Evolutionary conservation across 2,113 vertebrate genomes (phyloP).

Genomic region (Periophthalmodon schlosseri): DNA sequence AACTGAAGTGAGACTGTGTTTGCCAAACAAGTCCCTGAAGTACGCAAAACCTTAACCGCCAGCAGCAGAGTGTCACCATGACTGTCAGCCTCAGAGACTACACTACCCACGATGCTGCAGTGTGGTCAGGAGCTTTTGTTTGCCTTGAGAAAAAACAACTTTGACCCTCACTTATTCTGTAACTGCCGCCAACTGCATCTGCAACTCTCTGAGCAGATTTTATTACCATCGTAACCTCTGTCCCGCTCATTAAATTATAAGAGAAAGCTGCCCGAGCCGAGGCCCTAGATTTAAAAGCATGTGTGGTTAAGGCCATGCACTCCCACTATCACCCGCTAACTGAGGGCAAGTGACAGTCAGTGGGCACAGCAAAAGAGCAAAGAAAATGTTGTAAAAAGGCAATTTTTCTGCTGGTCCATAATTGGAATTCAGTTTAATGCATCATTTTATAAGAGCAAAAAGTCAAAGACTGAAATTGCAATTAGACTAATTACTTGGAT

Average conservation of each 20-base stretch:
- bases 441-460: background rate
- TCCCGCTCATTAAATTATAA: constrained; percentile 15
- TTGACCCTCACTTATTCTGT: constrained; percentile 5
- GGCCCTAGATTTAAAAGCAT: constrained; percentile 5
- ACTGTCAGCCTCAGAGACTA: constrained; percentile 35
- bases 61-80: constrained; percentile 28
- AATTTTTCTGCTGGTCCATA: constrained; percentile 5
- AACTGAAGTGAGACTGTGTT: constrained; percentile 1
- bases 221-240: constrained; percentile 8
- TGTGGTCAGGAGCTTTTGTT: constrained; percentile 30
- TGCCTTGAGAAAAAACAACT: constrained; percentile 17
- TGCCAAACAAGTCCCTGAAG: constrained; percentile 38
- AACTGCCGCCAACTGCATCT: constrained; percentile 10
- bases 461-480: constrained; percentile 7
- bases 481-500: constrained; percentile 1
- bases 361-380: background rate
- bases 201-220: constrained; percentile 6
- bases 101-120: constrained; percentile 37
- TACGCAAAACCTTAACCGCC: constrained; percentile 48
- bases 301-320: constrained; percentile 3
- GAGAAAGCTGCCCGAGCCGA: constrained; percentile 3
- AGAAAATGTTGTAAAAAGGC: background rate
- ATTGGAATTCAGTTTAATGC: background rate
- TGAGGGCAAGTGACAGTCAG: constrained; percentile 11
- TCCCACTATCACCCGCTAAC: constrained; percentile 10